Base-by-base conservation (phyloP, 2,797 vertebrate genomes). In the Chaetodon trifasciatus region DNA sequence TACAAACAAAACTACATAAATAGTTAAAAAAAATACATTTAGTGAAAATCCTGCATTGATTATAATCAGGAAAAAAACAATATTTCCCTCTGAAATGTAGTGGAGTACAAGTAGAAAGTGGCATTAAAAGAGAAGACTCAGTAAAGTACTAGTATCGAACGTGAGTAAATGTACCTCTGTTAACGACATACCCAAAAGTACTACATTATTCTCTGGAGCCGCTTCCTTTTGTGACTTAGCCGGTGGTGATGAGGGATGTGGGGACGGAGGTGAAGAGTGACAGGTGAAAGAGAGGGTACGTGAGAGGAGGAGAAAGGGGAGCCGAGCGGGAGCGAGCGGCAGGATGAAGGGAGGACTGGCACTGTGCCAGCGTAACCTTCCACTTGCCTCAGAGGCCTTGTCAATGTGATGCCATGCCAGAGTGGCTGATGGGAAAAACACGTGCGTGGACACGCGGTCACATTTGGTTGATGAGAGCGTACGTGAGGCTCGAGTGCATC, bases 351-450 rank as follows among this genome's bases (percentile, higher is more conserved):
- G 70, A 73, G 64, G 32, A 42, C 66, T 37, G 74, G 79, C 80
- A 13, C 7, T 37, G 65, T 75, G 70, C 86, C 79, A 64, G 16
- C 60, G 1, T 46, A 44, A 76, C 72, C 81, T 57, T 74, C 49
- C 40, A 60, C 23, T 47, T 64, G 72, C 83, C 86, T 73, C 68
- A 12, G 58, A 87, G 88, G 82, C 61, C 72, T 79, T 79, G 84
- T 90, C 91, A 74, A 86, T 91, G 76, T 63, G 69, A 88, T 81
- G 88, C 79, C 80, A 76, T 62, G 80, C 74, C 68, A 83, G 49
- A 75, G 56, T 74, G 83, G 77, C n/a, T 76, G 82, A 89, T 80
- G 84, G 73, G 57, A 23, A 56, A 28, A 71, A 83, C 74, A 79
- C 39, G 28, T 71, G 81, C 56, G 65, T 32, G 13, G 8, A 65